These are phyloP conservation scores for Camponotus fellah DNA, from an alignment of 2,888 invertebrate species.

Conservation along the genomic window DNA sequence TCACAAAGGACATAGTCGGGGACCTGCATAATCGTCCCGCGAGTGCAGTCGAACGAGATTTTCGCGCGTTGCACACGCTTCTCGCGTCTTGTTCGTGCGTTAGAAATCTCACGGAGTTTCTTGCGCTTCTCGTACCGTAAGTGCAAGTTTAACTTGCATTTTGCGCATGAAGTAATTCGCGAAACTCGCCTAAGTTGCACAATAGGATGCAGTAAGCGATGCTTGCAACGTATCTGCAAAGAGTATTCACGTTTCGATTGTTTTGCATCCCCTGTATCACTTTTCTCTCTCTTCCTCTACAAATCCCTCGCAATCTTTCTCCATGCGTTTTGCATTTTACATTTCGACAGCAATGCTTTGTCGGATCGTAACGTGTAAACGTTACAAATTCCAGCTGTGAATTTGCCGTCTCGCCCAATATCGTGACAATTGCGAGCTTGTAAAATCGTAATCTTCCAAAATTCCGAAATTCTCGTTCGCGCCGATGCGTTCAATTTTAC, in stretches of 20 bases:
- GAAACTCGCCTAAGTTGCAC: slow-evolving; percentile 52
- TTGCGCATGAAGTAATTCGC: slow-evolving; percentile 10
- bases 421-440: slow-evolving; percentile 18
- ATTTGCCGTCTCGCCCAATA: neutral
- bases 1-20: neutral
- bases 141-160: slow-evolving; percentile 60
- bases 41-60: slow-evolving; percentile 6
- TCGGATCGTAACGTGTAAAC: slow-evolving; percentile 14
- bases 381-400: slow-evolving; percentile 6
- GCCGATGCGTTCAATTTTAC: neutral
- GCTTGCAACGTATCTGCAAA: slow-evolving; percentile 55
- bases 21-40: slow-evolving; percentile 7
- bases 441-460: slow-evolving; percentile 26
- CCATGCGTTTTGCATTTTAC: slow-evolving; percentile 1
- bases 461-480: neutral
- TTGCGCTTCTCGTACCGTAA: neutral
- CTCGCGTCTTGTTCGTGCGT: neutral
- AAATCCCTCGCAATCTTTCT: neutral
- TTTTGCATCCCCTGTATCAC: neutral
- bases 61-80: slow-evolving; percentile 16
- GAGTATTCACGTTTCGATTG: slow-evolving; percentile 50
- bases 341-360: slow-evolving; percentile 30
- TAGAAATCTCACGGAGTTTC: slow-evolving; percentile 34
- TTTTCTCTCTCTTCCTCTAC: neutral
- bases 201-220: slow-evolving; percentile 41